phyloP scores from a whole-genome alignment of 2,888 invertebrate species.

The Hyposoter dolosus region DNA sequence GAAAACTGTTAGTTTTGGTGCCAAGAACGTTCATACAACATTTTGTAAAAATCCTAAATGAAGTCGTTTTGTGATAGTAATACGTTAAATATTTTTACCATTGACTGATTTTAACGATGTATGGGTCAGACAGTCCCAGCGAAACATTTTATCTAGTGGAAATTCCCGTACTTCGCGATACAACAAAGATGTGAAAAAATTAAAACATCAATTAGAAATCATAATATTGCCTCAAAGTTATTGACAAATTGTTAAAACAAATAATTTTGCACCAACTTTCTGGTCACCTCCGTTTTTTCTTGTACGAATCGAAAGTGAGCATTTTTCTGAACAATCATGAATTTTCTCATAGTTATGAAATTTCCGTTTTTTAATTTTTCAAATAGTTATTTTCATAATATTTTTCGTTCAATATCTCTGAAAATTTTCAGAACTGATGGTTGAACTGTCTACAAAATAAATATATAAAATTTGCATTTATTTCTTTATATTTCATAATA shows the following conservation, averaged over 20 bases:
- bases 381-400: neutral
- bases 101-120: neutral
- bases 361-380: neutral
- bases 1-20: too few relatives aligned
- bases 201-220: neutral
- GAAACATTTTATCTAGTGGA: neutral
- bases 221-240: neutral
- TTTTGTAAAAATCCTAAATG: too few relatives aligned
- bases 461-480: neutral
- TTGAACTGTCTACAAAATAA: conserved; percentile 1
- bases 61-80: too few relatives aligned
- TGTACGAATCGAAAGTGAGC: neutral
- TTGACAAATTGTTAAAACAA: too few relatives aligned
- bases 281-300: neutral
- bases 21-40: too few relatives aligned
- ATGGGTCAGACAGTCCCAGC: neutral
- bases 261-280: too few relatives aligned
- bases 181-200: neutral
- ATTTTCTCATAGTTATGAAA: neutral
- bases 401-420: neutral
- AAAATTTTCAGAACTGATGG: neutral
- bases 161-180: neutral
- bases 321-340: neutral
- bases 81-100: too few relatives aligned
- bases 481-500: neutral